These are phyloP conservation scores for Sitophilus oryzae DNA, from an alignment of 1,140 invertebrate species.

Conservation along the genomic window DNA sequence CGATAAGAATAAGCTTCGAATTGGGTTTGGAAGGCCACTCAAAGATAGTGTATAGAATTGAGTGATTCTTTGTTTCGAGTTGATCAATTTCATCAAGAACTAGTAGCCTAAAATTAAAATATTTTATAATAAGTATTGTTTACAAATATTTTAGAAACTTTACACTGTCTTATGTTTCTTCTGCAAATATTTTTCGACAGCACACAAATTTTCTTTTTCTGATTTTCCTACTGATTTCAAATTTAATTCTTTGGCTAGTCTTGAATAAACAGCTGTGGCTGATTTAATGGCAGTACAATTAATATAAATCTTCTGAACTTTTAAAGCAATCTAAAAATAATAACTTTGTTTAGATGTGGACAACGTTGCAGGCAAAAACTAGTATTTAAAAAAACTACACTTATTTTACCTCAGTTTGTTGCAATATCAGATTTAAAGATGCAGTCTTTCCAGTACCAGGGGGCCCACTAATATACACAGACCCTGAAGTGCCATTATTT, in stretches of 20 bases:
- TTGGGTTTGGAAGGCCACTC: constrained; percentile 76
- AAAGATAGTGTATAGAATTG: constrained; percentile 88
- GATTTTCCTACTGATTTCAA: constrained; percentile 48
- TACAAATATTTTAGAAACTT: constrained; percentile 36
- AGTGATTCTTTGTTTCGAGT: constrained; percentile 74
- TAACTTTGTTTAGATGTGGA: constrained; percentile 1
- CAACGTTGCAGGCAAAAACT: background rate
- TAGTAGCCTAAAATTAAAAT: constrained; percentile 59
- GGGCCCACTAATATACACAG: constrained; percentile 89
- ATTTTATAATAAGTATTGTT: background rate
- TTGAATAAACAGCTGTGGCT: constrained; percentile 63
- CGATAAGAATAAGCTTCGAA: constrained; percentile 77
- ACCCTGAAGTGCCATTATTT: constrained; percentile 61
- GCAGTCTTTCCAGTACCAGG: constrained; percentile 97
- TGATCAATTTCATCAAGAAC: constrained; percentile 98
- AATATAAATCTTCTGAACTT: constrained; percentile 65
- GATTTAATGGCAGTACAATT: constrained; percentile 80
- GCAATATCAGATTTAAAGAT: constrained; percentile 67
- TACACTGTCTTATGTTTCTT: constrained; percentile 61
- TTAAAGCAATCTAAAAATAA: constrained; percentile 38
- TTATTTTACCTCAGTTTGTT: constrained; percentile 40
- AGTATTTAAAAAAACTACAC: background rate
- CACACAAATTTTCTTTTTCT: constrained; percentile 54
- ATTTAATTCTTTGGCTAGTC: constrained; percentile 61
- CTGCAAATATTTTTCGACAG: constrained; percentile 61